Conservation (phyloP, 2,113 vertebrate species). For the Anhinga anhinga region DNA sequence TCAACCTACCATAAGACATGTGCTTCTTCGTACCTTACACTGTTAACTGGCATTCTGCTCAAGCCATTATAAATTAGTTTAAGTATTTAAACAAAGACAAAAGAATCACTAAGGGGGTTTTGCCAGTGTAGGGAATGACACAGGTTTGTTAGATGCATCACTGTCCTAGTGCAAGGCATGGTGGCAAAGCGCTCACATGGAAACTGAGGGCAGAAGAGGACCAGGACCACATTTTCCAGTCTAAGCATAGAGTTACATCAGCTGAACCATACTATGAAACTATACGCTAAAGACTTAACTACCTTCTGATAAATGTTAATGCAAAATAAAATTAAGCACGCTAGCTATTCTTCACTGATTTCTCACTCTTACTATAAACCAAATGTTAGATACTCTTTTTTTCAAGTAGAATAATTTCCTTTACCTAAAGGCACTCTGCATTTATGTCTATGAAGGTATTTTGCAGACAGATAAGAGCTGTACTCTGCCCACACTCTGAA, state of each 20-base stretch:
- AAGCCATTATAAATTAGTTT: not conserved
- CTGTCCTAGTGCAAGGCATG: not conserved
- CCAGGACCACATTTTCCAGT: not conserved
- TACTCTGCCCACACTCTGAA: not conserved
- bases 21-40: not conserved
- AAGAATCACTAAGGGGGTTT: not conserved
- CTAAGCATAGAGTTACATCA: not conserved
- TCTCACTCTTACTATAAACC: not conserved
- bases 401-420: not conserved
- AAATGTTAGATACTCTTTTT: not conserved
- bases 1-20: not conserved
- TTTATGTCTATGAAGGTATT: not conserved
- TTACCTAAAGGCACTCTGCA: not conserved
- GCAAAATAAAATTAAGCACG: not conserved
- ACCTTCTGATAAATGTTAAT: not conserved
- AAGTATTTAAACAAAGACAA: not conserved
- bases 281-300: not conserved
- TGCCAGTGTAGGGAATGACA: not conserved
- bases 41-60: not conserved
- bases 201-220: not conserved
- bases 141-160: not conserved
- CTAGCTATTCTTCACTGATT: not conserved
- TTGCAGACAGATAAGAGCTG: not conserved
- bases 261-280: not conserved
- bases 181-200: not conserved